Base-by-base conservation (phyloP, 2,797 vertebrate species). In the Hypotaenidia okinawae region DNA sequence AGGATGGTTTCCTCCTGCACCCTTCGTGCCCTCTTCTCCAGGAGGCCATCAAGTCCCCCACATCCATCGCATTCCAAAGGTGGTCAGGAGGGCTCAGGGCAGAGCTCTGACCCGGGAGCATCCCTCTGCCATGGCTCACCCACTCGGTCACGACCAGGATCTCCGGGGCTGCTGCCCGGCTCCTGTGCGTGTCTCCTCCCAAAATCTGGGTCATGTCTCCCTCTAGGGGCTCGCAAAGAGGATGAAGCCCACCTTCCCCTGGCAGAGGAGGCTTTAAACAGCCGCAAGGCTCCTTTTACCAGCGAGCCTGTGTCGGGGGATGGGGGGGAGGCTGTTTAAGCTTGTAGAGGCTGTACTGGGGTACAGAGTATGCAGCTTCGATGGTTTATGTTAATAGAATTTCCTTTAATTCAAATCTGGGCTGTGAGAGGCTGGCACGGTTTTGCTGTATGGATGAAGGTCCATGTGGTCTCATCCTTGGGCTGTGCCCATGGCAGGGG, bases 121-220 rank as follows among this genome's bases (percentile, higher is more conserved):
- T 74, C 69, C 61, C 30, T 73, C 9, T 0, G 0, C 69, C 11
- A 0, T 1, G 77, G 58, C 22, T 67, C 39, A 2, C 13, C 37
- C 15, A 1, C 24, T 45, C 4, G 2, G 18, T 11, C 32, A 6
- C 6, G 3, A 12, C 17, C 1, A 15, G 63, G 45, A 24, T 24
- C 9, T 11, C 1, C 5, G 58, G 64, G 85, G 45, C n/a, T 1
- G 17, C 70, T 59, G 64, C 66, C 77, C 3, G 49, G 4, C 51
- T 72, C 49, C 79, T 4, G 2, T 6, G 25, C 3, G 3, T 55
- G 35, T 32, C 82, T 70, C 22, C 55, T 87, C 64, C 89, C 68
- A 96, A 95, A 96, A 70, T 91, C 85, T 64, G 82, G 89, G 92
- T 94, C 94, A 89, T 96, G 94, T 94, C 94, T 95, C 94, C 89